A percentile compares a stretch with the other conserved stretches of the same genome.
Evolutionary conservation across 2,888 invertebrate genomes (phyloP).

Genomic region (Andrena minutula): DNA sequence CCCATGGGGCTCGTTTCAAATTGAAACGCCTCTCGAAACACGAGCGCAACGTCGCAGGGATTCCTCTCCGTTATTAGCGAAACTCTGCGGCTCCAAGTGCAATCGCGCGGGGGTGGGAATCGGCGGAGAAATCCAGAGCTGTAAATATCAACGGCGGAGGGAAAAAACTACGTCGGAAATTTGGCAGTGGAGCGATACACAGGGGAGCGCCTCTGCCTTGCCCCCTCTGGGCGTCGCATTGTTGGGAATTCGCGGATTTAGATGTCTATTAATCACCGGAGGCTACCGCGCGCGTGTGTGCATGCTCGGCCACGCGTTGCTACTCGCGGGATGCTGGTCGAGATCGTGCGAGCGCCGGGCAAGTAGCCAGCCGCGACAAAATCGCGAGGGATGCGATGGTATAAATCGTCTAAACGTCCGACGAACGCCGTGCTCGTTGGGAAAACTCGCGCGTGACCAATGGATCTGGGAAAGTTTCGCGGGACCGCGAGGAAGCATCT

Average conservation of each 20-base stretch:
- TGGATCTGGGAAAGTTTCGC: conserved; percentile 30
- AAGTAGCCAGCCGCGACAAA: conserved; percentile 71
- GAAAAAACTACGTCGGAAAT: conserved; percentile 52
- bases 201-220: conserved; percentile 29
- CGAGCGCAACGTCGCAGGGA: neutral
- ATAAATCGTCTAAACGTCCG: conserved; percentile 72
- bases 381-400: conserved; percentile 68
- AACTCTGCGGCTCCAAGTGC: neutral
- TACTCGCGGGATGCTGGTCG: conserved; percentile 19
- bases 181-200: conserved; percentile 62
- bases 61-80: neutral
- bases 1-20: neutral
- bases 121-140: conserved; percentile 24
- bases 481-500: neutral
- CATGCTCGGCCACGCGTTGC: conserved; percentile 35
- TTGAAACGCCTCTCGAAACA: neutral
- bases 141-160: conserved; percentile 42
- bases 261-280: conserved; percentile 59
- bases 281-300: conserved; percentile 4
- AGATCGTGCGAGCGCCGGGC: conserved; percentile 66
- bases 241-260: conserved; percentile 57
- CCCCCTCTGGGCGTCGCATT: conserved; percentile 33
- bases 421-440: conserved; percentile 18
- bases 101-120: neutral
- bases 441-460: conserved; percentile 23